Percentiles rank a stretch among this genome's conserved stretches.
Evolutionary conservation across 2,797 vertebrate genomes (phyloP).

Genomic region (Falco columbarius): DNA sequence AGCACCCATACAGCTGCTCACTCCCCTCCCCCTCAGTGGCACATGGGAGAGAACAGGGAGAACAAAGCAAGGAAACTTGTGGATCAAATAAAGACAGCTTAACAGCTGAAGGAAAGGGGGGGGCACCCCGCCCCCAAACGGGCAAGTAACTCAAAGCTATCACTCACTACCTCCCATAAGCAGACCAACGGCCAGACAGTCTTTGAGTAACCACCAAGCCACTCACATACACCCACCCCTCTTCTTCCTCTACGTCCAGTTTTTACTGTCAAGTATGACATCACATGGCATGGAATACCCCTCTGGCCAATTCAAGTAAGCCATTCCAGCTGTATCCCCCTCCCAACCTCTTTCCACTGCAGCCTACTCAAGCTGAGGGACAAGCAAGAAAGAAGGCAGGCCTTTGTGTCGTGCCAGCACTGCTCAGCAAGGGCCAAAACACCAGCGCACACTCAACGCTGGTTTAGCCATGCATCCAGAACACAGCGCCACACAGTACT

Average conservation of each 20-base stretch:
- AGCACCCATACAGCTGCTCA: background rate
- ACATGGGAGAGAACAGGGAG: background rate
- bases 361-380: background rate
- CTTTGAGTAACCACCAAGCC: background rate
- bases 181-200: background rate
- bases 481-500: background rate
- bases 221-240: background rate
- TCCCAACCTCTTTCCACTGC: background rate
- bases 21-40: background rate
- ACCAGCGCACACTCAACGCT: background rate
- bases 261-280: too few relatives aligned
- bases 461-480: background rate
- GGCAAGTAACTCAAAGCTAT: background rate
- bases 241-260: background rate
- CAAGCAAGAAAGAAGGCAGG: background rate
- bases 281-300: too few relatives aligned
- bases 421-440: background rate
- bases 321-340: background rate
- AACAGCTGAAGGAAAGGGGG: background rate
- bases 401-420: background rate
- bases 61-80: background rate
- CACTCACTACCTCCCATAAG: background rate
- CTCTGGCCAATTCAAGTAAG: background rate
- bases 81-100: background rate
- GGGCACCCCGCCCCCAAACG: background rate